A percentile compares a stretch with the other conserved stretches of the same genome.
Evolutionary conservation across 1,140 invertebrate species (phyloP).

Genomic region (Neelides sp.): DNA sequence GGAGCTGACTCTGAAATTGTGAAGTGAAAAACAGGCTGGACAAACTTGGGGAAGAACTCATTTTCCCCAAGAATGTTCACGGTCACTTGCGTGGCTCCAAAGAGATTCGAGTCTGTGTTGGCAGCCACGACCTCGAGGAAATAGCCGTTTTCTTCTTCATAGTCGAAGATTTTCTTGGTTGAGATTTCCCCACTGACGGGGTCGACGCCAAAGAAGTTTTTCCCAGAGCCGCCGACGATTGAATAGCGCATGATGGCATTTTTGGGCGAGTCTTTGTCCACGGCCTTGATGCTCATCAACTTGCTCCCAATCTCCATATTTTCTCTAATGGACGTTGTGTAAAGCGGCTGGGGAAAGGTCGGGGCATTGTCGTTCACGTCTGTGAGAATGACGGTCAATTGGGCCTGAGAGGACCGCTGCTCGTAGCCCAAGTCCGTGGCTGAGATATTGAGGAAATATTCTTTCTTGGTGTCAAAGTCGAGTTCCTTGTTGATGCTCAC

Average conservation of each 20-base stretch:
- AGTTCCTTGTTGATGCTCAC: constrained; percentile 64
- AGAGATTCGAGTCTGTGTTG: constrained; percentile 67
- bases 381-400: constrained; percentile 68
- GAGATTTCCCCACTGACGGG: constrained; percentile 58
- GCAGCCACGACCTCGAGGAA: constrained; percentile 65
- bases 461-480: constrained; percentile 74
- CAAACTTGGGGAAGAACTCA: constrained; percentile 82
- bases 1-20: constrained; percentile 84
- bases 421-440: constrained; percentile 75
- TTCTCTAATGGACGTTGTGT: constrained; percentile 68
- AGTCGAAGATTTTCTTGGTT: constrained; percentile 70
- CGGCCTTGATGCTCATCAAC: constrained; percentile 63
- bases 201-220: constrained; percentile 64
- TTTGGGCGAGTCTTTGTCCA: constrained; percentile 78
- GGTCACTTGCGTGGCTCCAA: constrained; percentile 53
- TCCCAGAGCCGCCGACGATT: constrained; percentile 61
- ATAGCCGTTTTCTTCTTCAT: constrained; percentile 67
- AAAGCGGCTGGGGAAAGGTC: constrained; percentile 57
- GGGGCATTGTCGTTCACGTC: constrained; percentile 87
- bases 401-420: constrained; percentile 55
- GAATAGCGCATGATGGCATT: constrained; percentile 79
- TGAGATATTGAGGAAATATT: constrained; percentile 74
- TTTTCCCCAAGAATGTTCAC: constrained; percentile 79
- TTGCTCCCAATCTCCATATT: constrained; percentile 61
- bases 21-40: constrained; percentile 82